Conservation (phyloP, 2,113 vertebrate genomes). For the Aspidoscelis tigris region DNA sequence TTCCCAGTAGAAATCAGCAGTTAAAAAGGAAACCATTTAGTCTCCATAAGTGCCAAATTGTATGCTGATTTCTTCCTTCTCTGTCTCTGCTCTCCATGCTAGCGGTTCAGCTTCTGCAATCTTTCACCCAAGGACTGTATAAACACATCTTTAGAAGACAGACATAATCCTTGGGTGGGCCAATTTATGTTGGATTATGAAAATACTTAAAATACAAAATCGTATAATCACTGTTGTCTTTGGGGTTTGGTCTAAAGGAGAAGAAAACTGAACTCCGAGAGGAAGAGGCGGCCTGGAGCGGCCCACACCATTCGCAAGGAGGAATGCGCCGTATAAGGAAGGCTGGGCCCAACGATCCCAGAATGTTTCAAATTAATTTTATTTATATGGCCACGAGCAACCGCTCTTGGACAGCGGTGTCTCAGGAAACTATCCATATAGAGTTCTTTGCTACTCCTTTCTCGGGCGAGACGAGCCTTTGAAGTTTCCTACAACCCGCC, state of each 20-base stretch:
- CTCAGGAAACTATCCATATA: background rate
- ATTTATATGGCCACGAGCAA: background rate
- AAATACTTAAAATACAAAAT: conserved; percentile 88
- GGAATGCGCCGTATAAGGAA: conserved; percentile 1
- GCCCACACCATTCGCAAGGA: conserved; percentile 44
- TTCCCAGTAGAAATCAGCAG: conserved; percentile 99
- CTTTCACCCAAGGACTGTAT: conserved; percentile 89
- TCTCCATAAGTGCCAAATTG: conserved; percentile 99
- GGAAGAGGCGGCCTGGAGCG: conserved; percentile 34
- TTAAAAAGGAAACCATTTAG: conserved; percentile 99
- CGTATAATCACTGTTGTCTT: conserved; percentile 85
- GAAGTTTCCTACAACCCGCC: background rate
- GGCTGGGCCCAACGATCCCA: conserved; percentile 47
- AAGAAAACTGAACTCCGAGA: conserved; percentile 50
- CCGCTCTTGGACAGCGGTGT: background rate
- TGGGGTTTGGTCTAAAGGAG: conserved; percentile 73
- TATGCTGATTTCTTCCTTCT: conserved; percentile 99
- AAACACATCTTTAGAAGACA: conserved; percentile 88
- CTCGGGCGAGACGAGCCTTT: background rate
- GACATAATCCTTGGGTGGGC: conserved; percentile 87
- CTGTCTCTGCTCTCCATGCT: conserved; percentile 93
- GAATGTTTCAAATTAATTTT: conserved; percentile 58
- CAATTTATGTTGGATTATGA: conserved; percentile 88
- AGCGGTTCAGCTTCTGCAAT: conserved; percentile 92
- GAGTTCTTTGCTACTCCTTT: background rate